A percentile compares a stretch with the other conserved stretches of the same genome.
phyloP scores from a whole-genome alignment of 2,888 invertebrate genomes.

The Dimorphilus gyrociliatus region DNA sequence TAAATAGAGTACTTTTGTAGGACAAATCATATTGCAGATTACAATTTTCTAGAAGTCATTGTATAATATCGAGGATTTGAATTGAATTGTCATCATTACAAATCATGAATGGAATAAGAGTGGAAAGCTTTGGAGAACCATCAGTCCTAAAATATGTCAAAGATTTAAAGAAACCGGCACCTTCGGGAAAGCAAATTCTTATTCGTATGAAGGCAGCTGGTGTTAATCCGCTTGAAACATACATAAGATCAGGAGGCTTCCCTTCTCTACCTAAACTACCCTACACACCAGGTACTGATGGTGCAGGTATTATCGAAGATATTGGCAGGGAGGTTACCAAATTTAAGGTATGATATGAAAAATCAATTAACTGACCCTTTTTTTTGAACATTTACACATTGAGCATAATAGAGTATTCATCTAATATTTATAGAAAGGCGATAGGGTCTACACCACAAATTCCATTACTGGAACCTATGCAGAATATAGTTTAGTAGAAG shows the following conservation, averaged over 20 bases:
- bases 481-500: slow-evolving; percentile 36
- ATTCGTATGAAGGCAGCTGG: slow-evolving; percentile 41
- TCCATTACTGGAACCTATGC: slow-evolving; percentile 41
- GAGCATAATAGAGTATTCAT: background rate
- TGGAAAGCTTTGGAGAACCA: slow-evolving; percentile 39
- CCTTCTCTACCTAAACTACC: slow-evolving; percentile 39
- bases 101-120: slow-evolving; percentile 28
- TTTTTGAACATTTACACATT: background rate
- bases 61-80: no score
- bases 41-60: no score
- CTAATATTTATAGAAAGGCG: slow-evolving; percentile 13
- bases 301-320: slow-evolving; percentile 41
- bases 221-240: slow-evolving; percentile 46
- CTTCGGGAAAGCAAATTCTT: slow-evolving; percentile 37
- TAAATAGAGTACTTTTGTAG: no score
- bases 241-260: slow-evolving; percentile 42
- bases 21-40: no score
- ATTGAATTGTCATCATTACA: no score
- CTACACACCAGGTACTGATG: slow-evolving; percentile 43
- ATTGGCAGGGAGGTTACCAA: slow-evolving; percentile 36
- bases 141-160: slow-evolving; percentile 36
- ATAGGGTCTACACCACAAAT: slow-evolving; percentile 20
- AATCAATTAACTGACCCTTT: background rate
- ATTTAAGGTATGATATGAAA: slow-evolving; percentile 32
- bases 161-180: slow-evolving; percentile 21